These are phyloP conservation scores for Meda fulgida DNA, from an alignment of 2,797 vertebrate species.

Conservation along the genomic window DNA sequence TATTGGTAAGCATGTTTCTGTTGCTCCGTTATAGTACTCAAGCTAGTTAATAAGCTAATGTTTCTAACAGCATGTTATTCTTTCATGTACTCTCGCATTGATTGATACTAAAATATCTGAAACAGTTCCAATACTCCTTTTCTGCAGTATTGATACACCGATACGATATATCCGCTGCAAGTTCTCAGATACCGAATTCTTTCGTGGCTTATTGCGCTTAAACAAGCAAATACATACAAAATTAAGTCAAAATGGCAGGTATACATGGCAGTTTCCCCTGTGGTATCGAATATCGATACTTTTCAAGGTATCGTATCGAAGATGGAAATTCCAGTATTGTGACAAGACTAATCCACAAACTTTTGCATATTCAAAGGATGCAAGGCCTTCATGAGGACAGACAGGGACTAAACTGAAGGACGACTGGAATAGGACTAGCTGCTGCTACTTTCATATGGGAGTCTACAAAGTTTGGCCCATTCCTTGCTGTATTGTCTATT, in stretches of 20 bases:
- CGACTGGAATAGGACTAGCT: background rate
- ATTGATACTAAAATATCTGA: too few species aligned
- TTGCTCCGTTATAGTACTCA: background rate
- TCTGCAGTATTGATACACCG: too few species aligned
- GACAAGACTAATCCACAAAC: background rate
- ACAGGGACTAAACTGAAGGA: background rate
- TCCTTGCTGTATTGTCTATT: background rate
- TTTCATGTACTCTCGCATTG: background rate
- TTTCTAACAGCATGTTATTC: background rate
- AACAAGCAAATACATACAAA: too few species aligned
- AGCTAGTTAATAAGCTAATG: background rate
- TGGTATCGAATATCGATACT: too few species aligned
- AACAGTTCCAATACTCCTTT: too few species aligned
- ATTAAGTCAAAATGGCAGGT: too few species aligned
- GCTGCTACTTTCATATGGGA: background rate
- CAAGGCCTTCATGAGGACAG: background rate
- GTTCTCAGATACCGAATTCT: too few species aligned
- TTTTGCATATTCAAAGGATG: background rate
- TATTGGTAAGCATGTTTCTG: conserved; percentile 8
- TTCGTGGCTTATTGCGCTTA: too few species aligned
- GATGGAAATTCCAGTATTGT: too few species aligned
- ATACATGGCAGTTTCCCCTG: too few species aligned
- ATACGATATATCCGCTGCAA: too few species aligned
- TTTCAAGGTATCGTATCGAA: too few species aligned
- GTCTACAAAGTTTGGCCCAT: background rate